A percentile compares a stretch with the other conserved stretches of the same genome.
Conservation (phyloP, 1,140 invertebrate genomes). For the Scaptodrosophila lebanonensis region DNA sequence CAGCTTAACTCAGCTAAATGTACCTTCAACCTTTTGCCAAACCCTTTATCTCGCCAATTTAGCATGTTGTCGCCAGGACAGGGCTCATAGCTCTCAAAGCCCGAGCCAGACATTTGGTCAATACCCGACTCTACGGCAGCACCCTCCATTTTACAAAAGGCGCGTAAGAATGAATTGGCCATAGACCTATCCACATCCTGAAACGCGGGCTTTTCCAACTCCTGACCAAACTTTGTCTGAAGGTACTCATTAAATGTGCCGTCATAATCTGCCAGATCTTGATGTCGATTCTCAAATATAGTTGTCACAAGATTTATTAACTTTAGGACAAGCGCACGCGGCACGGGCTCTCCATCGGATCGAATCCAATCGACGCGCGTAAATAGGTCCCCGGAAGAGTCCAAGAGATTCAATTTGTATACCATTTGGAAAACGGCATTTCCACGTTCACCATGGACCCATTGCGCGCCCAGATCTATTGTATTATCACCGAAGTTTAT, state of each 20-base stretch:
- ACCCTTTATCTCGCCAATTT: slow-evolving; percentile 81
- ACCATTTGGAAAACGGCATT: slow-evolving; percentile 84
- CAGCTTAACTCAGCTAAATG: neutral
- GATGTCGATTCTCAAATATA: slow-evolving; percentile 2
- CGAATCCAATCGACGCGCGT: slow-evolving; percentile 52
- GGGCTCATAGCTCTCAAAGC: slow-evolving; percentile 78
- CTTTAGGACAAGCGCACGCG: neutral
- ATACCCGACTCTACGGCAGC: slow-evolving; percentile 79
- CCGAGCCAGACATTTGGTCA: slow-evolving; percentile 79
- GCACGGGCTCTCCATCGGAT: slow-evolving; percentile 50
- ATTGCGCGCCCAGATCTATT: slow-evolving; percentile 89
- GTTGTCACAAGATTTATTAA: slow-evolving; percentile 21
- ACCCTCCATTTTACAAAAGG: slow-evolving; percentile 79
- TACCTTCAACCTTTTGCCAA: slow-evolving; percentile 74
- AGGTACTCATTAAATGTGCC: slow-evolving; percentile 76
- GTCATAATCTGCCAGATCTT: slow-evolving; percentile 27
- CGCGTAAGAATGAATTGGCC: slow-evolving; percentile 77
- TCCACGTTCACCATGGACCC: slow-evolving; percentile 84
- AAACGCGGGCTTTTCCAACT: neutral
- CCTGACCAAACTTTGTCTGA: slow-evolving; percentile 16
- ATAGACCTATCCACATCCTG: slow-evolving; percentile 27
- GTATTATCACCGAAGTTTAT: slow-evolving; percentile 79
- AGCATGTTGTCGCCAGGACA: slow-evolving; percentile 80
- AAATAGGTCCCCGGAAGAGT: slow-evolving; percentile 19
- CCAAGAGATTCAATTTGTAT: slow-evolving; percentile 78